These are phyloP conservation scores for Apotomis turbidana DNA, from an alignment of 2,888 invertebrate species.

Conservation along the genomic window DNA sequence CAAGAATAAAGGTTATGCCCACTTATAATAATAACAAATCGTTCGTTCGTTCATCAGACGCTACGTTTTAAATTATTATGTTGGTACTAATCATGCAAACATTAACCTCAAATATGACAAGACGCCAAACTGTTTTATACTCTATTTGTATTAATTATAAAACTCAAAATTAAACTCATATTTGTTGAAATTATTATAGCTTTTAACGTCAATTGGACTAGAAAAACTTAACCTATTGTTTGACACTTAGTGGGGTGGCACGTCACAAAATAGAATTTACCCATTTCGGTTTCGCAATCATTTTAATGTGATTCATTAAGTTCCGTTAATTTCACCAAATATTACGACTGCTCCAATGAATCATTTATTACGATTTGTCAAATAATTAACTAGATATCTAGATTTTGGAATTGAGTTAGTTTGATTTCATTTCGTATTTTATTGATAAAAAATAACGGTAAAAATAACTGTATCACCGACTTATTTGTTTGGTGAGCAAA, in stretches of 20 bases:
- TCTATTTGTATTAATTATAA: not conserved
- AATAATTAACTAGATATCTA: not conserved
- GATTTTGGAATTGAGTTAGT: no score
- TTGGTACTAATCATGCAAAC: constrained; percentile 30
- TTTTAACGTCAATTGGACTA: constrained; percentile 14
- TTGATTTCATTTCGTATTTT: no score
- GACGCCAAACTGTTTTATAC: not conserved
- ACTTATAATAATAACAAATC: constrained; percentile 77
- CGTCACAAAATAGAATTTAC: constrained; percentile 27
- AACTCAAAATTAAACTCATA: not conserved
- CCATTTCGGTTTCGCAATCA: constrained; percentile 40
- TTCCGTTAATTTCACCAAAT: constrained; percentile 21
- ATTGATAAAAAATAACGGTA: no score
- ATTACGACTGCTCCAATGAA: constrained; percentile 12
- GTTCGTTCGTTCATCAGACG: constrained; percentile 51
- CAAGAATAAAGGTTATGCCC: constrained; percentile 75
- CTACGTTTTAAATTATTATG: constrained; percentile 39
- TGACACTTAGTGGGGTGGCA: constrained; percentile 47
- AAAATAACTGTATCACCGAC: no score
- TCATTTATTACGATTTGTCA: constrained; percentile 5
- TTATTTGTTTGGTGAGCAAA: no score
- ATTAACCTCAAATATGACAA: not conserved
- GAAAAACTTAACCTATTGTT: constrained; percentile 44
- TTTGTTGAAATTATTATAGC: not conserved
- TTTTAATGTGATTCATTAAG: constrained; percentile 33